Conservation (phyloP, 2,888 invertebrate genomes). For the Ennomos erosarius region DNA sequence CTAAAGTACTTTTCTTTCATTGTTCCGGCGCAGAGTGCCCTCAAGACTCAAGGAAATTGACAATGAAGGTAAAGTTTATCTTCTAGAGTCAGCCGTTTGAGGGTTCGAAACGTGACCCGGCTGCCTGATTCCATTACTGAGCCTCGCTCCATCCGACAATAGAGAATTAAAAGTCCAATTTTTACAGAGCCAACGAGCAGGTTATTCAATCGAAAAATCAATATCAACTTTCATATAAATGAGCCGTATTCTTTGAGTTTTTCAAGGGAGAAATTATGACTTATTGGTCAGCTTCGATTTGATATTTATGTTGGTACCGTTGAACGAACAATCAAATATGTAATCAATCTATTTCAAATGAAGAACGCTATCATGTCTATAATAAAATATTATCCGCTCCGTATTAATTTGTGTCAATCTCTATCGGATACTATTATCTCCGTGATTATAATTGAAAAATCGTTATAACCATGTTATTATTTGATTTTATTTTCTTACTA, state of each 20-base stretch:
- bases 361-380: too few relatives aligned
- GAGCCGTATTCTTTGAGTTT: constrained; percentile 47
- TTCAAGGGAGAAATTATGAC: constrained; percentile 32
- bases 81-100: constrained; percentile 78
- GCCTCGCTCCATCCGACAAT: constrained; percentile 60
- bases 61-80: constrained; percentile 83
- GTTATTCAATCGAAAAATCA: constrained; percentile 72
- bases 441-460: too few relatives aligned
- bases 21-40: constrained; percentile 73
- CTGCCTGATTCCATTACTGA: constrained; percentile 72
- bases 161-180: constrained; percentile 75
- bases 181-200: constrained; percentile 66
- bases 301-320: constrained; percentile 2
- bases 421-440: too few relatives aligned
- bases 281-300: constrained; percentile 15
- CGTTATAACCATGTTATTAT: too few relatives aligned
- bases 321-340: constrained; percentile 2
- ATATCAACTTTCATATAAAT: constrained; percentile 56
- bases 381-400: too few relatives aligned
- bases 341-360: constrained; percentile 9
- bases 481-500: too few relatives aligned
- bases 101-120: constrained; percentile 76
- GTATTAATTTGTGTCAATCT: too few relatives aligned
- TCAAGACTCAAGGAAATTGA: constrained; percentile 78
- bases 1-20: constrained; percentile 77